phyloP scores from a whole-genome alignment of 2,888 invertebrate species.

The Megalurothrips usitatus region DNA sequence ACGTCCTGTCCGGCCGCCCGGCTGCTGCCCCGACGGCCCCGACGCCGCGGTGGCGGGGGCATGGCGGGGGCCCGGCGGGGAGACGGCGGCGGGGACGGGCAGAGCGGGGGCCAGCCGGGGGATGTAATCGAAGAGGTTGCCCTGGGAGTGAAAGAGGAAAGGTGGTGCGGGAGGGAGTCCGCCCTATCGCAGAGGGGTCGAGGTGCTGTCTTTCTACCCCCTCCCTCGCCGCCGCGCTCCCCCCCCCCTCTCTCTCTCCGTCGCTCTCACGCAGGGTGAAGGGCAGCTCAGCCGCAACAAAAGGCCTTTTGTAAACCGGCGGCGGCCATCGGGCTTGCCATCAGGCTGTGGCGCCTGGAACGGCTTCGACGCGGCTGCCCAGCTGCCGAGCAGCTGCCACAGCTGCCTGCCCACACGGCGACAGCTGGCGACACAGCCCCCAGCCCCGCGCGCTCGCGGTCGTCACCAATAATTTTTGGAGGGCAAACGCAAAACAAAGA shows the following conservation, averaged over 20 bases:
- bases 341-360: background rate
- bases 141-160: too few species aligned
- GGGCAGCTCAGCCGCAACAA: conserved; percentile 8
- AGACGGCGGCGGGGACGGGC: too few species aligned
- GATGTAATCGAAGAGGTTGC: too few species aligned
- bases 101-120: too few species aligned
- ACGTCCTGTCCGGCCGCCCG: too few species aligned
- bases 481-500: too few species aligned
- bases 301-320: background rate
- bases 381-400: background rate
- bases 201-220: background rate
- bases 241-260: background rate
- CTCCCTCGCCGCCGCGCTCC: background rate
- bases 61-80: too few species aligned
- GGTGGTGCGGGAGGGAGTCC: too few species aligned
- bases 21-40: too few species aligned
- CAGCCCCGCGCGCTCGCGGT: background rate
- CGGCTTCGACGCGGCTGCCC: too few species aligned
- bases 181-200: too few species aligned
- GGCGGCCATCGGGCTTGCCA: background rate
- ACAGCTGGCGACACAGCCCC: background rate
- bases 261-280: background rate
- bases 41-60: too few species aligned
- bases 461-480: background rate
- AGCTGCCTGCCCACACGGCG: background rate